Evolutionary conservation across 2,113 vertebrate species (phyloP), one percentile per base, ranked within the genome.

Genomic region (Myotis brandtii): DNA sequence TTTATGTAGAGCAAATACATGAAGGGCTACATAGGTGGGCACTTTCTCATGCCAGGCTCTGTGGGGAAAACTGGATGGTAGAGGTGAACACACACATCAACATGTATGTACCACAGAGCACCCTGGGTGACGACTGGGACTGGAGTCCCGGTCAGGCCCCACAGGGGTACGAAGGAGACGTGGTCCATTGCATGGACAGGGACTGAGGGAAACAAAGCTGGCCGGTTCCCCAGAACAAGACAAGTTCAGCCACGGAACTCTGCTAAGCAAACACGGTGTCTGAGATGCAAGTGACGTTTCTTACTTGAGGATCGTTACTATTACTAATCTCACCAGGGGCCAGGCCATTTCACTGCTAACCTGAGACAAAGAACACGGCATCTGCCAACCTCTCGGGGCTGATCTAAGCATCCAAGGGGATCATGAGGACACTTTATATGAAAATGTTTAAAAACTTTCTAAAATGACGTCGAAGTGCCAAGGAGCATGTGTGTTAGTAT

Each of bases 1-100:
- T 85, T 91, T 91, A 82, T 5, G 1, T 52, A 48, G 37, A 93
- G 83, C 56, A 90, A 92, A 91, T 96, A 87, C 37, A 50, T 64
- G 40, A 83, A 77, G 66, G 64, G 72, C 32, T 72, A 46, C 27
- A 48, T 72, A 34, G 70, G 27, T 43, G 70, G 80, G 43, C 14
- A 50, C 4, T 69, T 93, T 73, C 37, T 23, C 9, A 25, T 30
- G 43, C 27, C 9, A 70, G 54, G 50, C 3, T 79, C 43, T 76
- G 66, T 20, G 34, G 9, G n/a, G 16, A 52, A 77, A 76, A 50
- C 21, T 62, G 37, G 46, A 59, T 82, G 27, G 64, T 13, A 79
- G 70, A 83, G 34, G 23, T 77, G 23, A 86, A 34, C 12, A 46
- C 18, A 69, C 7, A 34, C 30, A 52, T 86, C 21, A 18, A 4